These are phyloP conservation scores for Shargacucullia verbasci DNA, from an alignment of 2,888 invertebrate species.

Conservation along the genomic window DNA sequence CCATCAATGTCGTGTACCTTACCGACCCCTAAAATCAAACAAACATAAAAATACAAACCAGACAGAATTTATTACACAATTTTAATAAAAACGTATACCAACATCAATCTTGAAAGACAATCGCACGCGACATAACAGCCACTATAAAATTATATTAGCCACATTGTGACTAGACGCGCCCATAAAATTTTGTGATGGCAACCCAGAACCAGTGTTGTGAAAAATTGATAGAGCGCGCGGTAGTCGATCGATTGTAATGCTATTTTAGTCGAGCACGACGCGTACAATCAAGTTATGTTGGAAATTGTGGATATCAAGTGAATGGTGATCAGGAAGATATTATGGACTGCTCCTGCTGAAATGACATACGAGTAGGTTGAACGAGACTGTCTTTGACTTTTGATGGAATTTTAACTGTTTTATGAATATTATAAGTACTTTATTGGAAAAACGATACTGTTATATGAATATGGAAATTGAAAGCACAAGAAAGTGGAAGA, in stretches of 20 bases:
- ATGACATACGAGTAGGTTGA: not conserved
- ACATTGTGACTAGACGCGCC: constrained; percentile 46
- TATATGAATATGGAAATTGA: no score
- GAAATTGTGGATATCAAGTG: constrained; percentile 44
- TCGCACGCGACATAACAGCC: constrained; percentile 44
- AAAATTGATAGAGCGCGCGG: constrained; percentile 69
- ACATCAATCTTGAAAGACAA: constrained; percentile 55
- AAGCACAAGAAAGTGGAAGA: no score
- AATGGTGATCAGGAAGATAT: constrained; percentile 27
- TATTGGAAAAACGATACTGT: no score
- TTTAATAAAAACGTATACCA: constrained; percentile 51
- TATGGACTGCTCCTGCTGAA: constrained; percentile 12
- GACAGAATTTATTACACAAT: constrained; percentile 36
- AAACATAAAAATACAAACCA: constrained; percentile 42
- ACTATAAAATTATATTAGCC: constrained; percentile 58
- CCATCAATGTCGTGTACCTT: no score
- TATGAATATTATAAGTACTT: no score
- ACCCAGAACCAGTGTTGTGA: constrained; percentile 71
- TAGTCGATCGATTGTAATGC: constrained; percentile 63
- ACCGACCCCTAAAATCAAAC: not conserved
- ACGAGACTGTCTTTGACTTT: not conserved
- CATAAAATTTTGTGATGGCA: constrained; percentile 65
- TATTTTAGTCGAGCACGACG: constrained; percentile 60
- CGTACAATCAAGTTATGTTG: constrained; percentile 51
- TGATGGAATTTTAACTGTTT: not conserved